These are phyloP conservation scores for Campodea augens DNA, from an alignment of 1,140 invertebrate genomes.

Conservation along the genomic window DNA sequence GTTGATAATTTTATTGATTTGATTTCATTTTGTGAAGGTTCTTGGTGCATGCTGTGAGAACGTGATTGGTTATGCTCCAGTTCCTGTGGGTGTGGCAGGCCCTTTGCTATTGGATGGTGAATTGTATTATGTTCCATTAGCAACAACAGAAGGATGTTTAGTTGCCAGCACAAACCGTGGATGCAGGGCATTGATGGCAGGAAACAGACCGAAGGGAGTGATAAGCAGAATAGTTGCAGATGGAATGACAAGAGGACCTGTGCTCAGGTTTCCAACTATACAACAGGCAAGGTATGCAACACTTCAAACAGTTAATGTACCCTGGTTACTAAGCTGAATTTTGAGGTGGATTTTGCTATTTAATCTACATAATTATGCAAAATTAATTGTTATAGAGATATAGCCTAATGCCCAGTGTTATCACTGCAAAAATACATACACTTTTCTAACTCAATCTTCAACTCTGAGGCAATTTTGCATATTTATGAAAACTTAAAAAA, in stretches of 20 bases:
- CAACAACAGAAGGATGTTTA: conserved; percentile 94
- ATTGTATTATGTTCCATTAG: conserved; percentile 80
- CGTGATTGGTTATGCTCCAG: conserved; percentile 89
- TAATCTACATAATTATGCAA: too few relatives aligned
- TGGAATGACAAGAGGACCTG: conserved; percentile 93
- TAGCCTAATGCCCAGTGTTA: not conserved
- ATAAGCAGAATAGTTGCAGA: conserved; percentile 64
- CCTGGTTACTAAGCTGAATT: too few relatives aligned
- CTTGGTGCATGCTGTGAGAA: conserved; percentile 96
- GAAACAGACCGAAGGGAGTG: conserved; percentile 44
- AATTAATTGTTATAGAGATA: too few relatives aligned
- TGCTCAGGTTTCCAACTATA: conserved; percentile 67
- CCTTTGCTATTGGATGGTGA: conserved; percentile 73
- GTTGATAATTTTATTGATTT: conserved; percentile 7
- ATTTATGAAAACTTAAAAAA: too few relatives aligned
- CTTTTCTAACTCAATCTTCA: too few relatives aligned
- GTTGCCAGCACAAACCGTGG: conserved; percentile 95
- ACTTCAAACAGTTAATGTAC: too few relatives aligned
- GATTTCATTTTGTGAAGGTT: conserved; percentile 30
- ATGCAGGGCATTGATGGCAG: conserved; percentile 62
- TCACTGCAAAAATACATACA: too few relatives aligned
- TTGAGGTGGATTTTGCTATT: too few relatives aligned
- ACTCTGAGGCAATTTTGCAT: too few relatives aligned
- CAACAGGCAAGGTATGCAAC: conserved; percentile 47
- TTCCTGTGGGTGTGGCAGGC: conserved; percentile 89